phyloP scores from a whole-genome alignment of 2,113 vertebrate species.

The Dromas ardeola region DNA sequence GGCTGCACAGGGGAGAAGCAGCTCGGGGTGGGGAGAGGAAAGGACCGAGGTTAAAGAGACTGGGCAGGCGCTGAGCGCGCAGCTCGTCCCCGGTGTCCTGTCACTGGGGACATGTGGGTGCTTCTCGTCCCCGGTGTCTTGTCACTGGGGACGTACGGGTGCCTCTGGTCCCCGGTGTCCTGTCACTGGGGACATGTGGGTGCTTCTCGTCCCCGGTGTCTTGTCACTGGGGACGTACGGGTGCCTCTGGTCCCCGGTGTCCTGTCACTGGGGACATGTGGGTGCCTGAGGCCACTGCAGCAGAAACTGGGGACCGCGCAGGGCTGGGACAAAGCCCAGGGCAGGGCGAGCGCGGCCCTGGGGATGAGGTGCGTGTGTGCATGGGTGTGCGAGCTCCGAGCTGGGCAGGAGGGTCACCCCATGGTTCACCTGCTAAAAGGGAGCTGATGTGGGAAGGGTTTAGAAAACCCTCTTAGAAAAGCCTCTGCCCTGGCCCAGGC shows the following conservation, averaged over 20 bases:
- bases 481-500: neutral
- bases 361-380: neutral
- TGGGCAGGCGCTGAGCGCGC: neutral
- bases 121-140: neutral
- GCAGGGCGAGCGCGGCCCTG: neutral
- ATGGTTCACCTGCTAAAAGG: neutral
- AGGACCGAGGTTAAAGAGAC: neutral
- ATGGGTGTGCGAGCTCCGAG: neutral
- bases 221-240: neutral
- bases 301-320: neutral
- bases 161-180: neutral
- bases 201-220: neutral
- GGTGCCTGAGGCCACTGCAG: neutral
- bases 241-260: neutral
- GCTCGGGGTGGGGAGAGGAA: neutral
- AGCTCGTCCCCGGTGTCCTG: neutral
- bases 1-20: neutral
- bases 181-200: neutral
- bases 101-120: neutral
- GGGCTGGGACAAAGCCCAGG: neutral
- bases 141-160: neutral
- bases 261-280: rapidly evolving
- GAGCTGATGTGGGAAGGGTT: neutral
- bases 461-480: neutral
- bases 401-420: neutral